Evolutionary conservation across 2,888 invertebrate genomes (phyloP).

Genomic region (Leucophora obtusa): DNA sequence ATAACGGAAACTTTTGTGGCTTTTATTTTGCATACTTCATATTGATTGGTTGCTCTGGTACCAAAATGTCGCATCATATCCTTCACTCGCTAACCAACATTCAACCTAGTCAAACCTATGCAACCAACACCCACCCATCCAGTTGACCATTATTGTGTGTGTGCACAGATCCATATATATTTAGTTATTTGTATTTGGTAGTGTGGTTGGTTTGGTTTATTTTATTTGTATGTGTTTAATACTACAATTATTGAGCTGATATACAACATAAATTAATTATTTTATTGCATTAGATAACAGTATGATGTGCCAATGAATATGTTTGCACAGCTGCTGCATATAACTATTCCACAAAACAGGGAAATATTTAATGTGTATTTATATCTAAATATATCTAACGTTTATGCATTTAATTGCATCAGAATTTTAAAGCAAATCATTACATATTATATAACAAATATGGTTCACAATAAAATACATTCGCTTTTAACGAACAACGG

Average conservation of each 20-base stretch:
- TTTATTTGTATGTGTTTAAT: constrained; percentile 49
- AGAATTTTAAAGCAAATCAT: constrained; percentile 1
- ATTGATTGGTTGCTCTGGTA: constrained; percentile 63
- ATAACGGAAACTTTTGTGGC: constrained; percentile 55
- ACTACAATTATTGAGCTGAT: constrained; percentile 64
- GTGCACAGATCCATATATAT: not conserved
- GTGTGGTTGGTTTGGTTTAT: constrained; percentile 25
- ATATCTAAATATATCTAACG: not conserved
- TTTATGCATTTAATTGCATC: not conserved
- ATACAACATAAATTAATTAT: constrained; percentile 68
- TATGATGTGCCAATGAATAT: constrained; percentile 65
- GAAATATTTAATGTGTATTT: not conserved
- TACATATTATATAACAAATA: not conserved
- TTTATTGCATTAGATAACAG: constrained; percentile 66
- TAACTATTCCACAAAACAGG: constrained; percentile 7
- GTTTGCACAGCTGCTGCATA: constrained; percentile 61
- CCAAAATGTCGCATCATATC: constrained; percentile 62
- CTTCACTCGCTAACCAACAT: constrained; percentile 43
- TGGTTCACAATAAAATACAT: no score
- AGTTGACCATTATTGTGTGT: not conserved
- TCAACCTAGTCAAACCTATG: not conserved
- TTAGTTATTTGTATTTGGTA: constrained; percentile 24
- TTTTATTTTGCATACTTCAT: constrained; percentile 61
- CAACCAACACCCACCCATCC: not conserved
- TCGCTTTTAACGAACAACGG: no score